phyloP scores from a whole-genome alignment of 2,797 vertebrate species.

The Anguilla marmorata region DNA sequence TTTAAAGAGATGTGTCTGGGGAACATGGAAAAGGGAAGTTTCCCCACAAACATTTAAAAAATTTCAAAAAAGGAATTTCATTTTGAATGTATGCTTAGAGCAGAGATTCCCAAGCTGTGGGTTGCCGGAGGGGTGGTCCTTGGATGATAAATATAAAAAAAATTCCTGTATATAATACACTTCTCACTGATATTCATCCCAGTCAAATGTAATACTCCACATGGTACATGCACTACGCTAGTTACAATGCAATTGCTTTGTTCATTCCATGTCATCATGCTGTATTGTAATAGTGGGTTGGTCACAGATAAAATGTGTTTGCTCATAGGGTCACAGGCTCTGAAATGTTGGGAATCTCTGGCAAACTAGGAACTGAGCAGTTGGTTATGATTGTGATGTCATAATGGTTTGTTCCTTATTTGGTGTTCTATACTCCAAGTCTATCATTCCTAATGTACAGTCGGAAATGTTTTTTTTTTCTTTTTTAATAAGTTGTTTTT shows the following conservation, averaged over 20 bases:
- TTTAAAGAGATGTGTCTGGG: not conserved
- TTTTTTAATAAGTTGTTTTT: not conserved
- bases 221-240: not conserved
- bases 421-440: not conserved
- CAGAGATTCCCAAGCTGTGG: not conserved
- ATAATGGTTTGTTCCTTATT: not conserved
- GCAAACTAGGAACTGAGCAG: not conserved
- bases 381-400: not conserved
- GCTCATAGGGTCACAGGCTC: not conserved
- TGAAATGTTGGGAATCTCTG: not conserved
- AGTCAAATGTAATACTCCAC: not conserved
- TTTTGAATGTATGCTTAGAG: not conserved
- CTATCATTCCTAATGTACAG: not conserved
- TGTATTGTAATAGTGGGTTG: not conserved
- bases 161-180: not conserved
- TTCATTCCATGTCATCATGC: not conserved
- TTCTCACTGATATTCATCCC: not conserved
- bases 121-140: not conserved
- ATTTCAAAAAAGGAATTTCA: not conserved
- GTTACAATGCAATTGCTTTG: not conserved
- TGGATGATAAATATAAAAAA: not conserved
- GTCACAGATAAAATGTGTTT: not conserved
- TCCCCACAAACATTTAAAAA: not conserved
- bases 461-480: not conserved
- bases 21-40: not conserved